Percentiles rank a stretch among this genome's conserved stretches.
Evolutionary conservation across 2,888 invertebrate genomes (phyloP).

Genomic region (Epinotia demarniana): DNA sequence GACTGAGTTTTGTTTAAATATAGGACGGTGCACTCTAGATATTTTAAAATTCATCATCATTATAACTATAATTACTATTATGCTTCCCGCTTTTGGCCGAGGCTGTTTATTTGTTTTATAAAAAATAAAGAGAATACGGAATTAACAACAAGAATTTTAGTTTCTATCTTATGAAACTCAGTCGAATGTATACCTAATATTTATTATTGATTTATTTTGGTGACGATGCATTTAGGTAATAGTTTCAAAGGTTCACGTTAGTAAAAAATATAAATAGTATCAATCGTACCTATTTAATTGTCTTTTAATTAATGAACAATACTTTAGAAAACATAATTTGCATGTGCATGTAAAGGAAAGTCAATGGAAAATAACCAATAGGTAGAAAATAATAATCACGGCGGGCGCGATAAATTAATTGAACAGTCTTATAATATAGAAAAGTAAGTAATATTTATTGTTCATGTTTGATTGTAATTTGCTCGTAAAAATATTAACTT

Average conservation of each 20-base stretch:
- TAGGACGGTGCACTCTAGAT: neutral
- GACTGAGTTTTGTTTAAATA: neutral
- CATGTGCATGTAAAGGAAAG: slow-evolving; percentile 30
- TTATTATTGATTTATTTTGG: neutral
- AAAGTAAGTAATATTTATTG: slow-evolving; percentile 7
- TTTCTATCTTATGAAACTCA: neutral
- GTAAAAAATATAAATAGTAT: too few relatives aligned
- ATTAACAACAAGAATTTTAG: neutral
- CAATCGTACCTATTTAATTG: too few relatives aligned
- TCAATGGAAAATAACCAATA: neutral
- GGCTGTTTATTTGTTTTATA: too few relatives aligned
- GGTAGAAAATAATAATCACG: neutral
- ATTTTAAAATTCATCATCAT: neutral
- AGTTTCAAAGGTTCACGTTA: too few relatives aligned
- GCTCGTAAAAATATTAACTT: slow-evolving; percentile 3
- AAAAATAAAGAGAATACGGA: neutral
- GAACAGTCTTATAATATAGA: too few relatives aligned
- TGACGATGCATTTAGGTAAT: neutral
- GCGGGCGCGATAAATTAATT: neutral
- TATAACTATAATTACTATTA: neutral
- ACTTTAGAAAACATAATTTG: slow-evolving; percentile 16
- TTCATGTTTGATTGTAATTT: neutral
- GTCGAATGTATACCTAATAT: neutral
- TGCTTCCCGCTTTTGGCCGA: too few relatives aligned
- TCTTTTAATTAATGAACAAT: neutral